A percentile compares a stretch with the other conserved stretches of the same genome.
Conservation (phyloP, 2,797 vertebrate species). For the Sphaeramia orbicularis region DNA sequence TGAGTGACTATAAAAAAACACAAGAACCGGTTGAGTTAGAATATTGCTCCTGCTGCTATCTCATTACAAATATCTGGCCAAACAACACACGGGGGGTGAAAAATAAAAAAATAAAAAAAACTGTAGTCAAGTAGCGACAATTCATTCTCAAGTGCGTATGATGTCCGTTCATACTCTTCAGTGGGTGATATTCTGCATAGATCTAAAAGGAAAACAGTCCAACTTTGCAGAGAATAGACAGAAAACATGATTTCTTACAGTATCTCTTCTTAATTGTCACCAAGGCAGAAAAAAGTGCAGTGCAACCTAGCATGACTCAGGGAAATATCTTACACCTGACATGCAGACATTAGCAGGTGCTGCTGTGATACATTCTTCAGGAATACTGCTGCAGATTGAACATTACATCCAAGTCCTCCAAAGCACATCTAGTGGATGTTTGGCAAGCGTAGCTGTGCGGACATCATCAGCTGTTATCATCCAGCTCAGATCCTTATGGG, state of each 20-base stretch:
- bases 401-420: not conserved
- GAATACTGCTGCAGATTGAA: constrained; percentile 44
- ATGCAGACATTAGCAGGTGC: constrained; percentile 33
- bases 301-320: constrained; percentile 30
- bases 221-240: not conserved
- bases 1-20: not conserved
- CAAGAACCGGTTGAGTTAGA: not conserved
- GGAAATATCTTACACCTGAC: constrained; percentile 31
- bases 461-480: not conserved
- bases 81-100: not conserved
- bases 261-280: not conserved
- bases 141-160: not conserved
- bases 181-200: constrained; percentile 57
- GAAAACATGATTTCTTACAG: not conserved
- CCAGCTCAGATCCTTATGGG: not conserved
- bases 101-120: too few species aligned
- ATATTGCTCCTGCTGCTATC: not conserved
- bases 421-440: constrained; percentile 8
- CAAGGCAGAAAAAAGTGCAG: constrained; percentile 48
- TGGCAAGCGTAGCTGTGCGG: constrained; percentile 12
- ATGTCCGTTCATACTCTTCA: too few species aligned
- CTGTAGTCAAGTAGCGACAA: too few species aligned
- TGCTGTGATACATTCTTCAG: constrained; percentile 56
- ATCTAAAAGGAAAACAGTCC: constrained; percentile 28
- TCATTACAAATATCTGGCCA: too few species aligned